These are phyloP conservation scores for Magallana ariakensis DNA, from an alignment of 1,140 invertebrate species.

Conservation along the genomic window DNA sequence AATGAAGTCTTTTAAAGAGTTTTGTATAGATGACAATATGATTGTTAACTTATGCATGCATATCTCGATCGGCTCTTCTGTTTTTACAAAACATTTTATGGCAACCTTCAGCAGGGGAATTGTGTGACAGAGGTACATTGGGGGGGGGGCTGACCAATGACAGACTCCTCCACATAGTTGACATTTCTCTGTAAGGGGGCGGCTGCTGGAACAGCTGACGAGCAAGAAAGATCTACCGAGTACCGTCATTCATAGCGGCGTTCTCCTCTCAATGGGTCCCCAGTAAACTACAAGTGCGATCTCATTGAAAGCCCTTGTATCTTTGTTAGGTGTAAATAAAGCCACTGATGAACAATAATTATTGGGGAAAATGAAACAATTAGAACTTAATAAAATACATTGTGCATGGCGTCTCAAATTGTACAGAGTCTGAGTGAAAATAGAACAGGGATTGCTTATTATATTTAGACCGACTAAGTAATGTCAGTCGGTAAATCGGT, in stretches of 20 bases:
- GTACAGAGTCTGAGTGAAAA: conserved; percentile 12
- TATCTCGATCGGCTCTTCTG: too few relatives aligned
- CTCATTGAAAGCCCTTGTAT: conserved; percentile 1
- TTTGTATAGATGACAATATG: too few relatives aligned
- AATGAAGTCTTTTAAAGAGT: too few relatives aligned
- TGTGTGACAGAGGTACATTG: too few relatives aligned
- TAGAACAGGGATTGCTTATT: conserved; percentile 21
- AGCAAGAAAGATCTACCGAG: background rate
- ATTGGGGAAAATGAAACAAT: conserved; percentile 1
- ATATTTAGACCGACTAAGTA: background rate
- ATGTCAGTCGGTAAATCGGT: background rate
- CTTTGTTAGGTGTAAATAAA: background rate
- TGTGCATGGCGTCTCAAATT: conserved; percentile 27
- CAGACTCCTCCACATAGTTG: background rate
- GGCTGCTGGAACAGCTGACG: background rate
- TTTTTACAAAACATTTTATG: too few relatives aligned
- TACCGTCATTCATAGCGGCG: background rate
- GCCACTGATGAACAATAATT: background rate
- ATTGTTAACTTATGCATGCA: too few relatives aligned
- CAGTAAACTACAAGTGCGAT: background rate
- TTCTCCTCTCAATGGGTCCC: background rate
- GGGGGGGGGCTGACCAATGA: too few relatives aligned
- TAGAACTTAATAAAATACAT: conserved; percentile 21
- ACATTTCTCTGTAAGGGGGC: background rate
- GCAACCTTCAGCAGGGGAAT: too few relatives aligned